A percentile compares a stretch with the other conserved stretches of the same genome.
phyloP scores from a whole-genome alignment of 2,888 invertebrate genomes.

The Microctonus aethiopoides region DNA sequence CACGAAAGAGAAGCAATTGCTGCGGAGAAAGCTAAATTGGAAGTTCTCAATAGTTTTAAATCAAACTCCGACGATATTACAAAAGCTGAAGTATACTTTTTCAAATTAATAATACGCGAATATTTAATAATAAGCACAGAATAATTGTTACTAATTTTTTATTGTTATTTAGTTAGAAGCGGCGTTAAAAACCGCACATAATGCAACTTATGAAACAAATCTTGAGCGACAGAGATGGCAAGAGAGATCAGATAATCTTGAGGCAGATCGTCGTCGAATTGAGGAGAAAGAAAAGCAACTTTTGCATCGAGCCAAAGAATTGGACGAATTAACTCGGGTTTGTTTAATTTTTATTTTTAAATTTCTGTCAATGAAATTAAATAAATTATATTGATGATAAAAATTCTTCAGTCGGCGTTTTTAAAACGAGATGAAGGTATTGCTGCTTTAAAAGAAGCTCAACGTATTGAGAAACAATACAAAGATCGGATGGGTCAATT shows the following conservation, averaged over 20 bases:
- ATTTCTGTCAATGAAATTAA: background rate
- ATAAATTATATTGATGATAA: background rate
- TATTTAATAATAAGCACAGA: background rate
- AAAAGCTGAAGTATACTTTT: constrained; percentile 54
- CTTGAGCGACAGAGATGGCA: constrained; percentile 58
- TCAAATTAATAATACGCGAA: background rate
- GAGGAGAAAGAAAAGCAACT: constrained; percentile 56
- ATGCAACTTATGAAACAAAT: constrained; percentile 51
- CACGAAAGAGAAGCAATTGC: constrained; percentile 55
- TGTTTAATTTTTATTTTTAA: constrained; percentile 4
- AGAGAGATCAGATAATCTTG: constrained; percentile 53
- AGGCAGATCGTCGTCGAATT: constrained; percentile 47
- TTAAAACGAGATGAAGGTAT: constrained; percentile 59
- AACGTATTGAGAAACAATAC: constrained; percentile 54
- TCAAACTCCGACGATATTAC: constrained; percentile 49
- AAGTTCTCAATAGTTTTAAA: constrained; percentile 55
- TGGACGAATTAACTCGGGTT: constrained; percentile 60
- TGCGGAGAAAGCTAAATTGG: constrained; percentile 55
- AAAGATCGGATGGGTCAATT: constrained; percentile 53
- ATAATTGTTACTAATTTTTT: background rate
- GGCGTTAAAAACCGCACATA: constrained; percentile 57
- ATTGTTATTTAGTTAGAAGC: constrained; percentile 53
- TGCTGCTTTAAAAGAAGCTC: constrained; percentile 56
- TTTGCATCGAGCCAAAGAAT: constrained; percentile 56
- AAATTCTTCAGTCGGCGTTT: constrained; percentile 50